These are phyloP conservation scores for Hybognathus amarus DNA, from an alignment of 2,797 vertebrate genomes.

Conservation along the genomic window DNA sequence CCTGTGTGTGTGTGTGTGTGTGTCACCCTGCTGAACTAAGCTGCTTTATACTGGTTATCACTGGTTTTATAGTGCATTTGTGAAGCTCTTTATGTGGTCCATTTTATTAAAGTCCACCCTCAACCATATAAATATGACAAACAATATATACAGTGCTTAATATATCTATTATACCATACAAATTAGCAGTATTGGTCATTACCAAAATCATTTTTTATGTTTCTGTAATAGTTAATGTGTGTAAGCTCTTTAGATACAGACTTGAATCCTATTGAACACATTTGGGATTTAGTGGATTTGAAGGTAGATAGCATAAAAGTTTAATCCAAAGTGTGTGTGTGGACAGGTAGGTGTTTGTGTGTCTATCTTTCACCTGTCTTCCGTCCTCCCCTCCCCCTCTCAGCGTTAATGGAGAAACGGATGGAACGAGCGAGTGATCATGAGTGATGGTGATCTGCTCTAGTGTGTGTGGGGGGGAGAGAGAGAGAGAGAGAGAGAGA, in stretches of 20 bases:
- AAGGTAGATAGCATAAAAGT: no score
- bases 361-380: conserved; percentile 19
- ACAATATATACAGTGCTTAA: no score
- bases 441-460: conserved; percentile 17
- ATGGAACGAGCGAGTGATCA: background rate
- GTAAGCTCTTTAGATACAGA: no score
- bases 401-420: conserved; percentile 18
- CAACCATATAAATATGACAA: background rate
- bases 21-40: background rate
- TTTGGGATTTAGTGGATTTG: no score
- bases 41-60: background rate
- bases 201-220: no score
- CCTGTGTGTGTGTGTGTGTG: background rate
- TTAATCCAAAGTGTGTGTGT: no score
- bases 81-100: background rate
- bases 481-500: no score
- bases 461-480: background rate
- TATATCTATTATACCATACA: no score
- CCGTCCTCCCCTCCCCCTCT: background rate
- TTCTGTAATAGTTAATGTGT: no score
- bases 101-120: background rate
- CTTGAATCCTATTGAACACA: no score
- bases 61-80: background rate
- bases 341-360: background rate
- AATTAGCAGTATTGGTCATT: no score